These are phyloP conservation scores for Tetramorium parvispinum DNA, from an alignment of 1,140 invertebrate genomes.

Conservation along the genomic window DNA sequence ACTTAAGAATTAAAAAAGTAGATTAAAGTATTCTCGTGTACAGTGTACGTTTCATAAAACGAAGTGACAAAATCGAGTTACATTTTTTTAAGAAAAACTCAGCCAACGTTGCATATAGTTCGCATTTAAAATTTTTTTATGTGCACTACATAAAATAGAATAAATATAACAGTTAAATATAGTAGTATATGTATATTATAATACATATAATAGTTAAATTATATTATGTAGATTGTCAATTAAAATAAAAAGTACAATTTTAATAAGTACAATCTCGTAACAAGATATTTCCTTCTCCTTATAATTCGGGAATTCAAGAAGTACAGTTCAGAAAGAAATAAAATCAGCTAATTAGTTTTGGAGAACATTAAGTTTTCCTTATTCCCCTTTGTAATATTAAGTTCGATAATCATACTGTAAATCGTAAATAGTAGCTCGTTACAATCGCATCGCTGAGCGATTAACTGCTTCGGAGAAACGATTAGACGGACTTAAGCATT, in stretches of 20 bases:
- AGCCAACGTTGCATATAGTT: not conserved
- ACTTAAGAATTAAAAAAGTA: slow-evolving; percentile 53
- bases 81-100: not conserved
- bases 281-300: not conserved
- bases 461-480: slow-evolving; percentile 52
- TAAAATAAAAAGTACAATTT: not conserved
- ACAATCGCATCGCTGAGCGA: slow-evolving; percentile 32
- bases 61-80: slow-evolving; percentile 5
- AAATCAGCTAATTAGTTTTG: not conserved
- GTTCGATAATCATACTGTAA: not conserved
- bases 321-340: not conserved
- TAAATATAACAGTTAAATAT: not conserved
- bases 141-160: not conserved
- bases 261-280: not conserved
- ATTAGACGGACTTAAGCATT: slow-evolving; percentile 58
- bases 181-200: no score
- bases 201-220: not conserved
- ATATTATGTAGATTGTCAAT: not conserved
- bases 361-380: not conserved
- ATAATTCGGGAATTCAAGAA: not conserved
- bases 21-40: slow-evolving; percentile 35
- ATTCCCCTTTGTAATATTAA: not conserved
- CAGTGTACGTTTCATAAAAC: slow-evolving; percentile 5
- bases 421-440: slow-evolving; percentile 44
- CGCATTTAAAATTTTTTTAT: not conserved